phyloP scores from a whole-genome alignment of 2,888 invertebrate species.

The Nephrotoma flavescens region DNA sequence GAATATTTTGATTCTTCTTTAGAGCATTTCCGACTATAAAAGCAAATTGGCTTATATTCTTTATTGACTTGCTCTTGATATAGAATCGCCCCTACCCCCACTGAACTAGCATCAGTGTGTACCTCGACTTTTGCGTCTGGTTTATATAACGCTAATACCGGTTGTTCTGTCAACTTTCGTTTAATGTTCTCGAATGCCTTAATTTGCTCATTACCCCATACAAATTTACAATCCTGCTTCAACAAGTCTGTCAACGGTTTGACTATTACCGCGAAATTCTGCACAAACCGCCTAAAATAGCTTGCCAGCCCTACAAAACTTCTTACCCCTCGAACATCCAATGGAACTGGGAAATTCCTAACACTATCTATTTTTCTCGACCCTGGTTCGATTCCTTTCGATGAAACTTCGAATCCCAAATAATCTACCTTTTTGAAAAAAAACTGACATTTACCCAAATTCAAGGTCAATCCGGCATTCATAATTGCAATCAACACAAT shows the following conservation, averaged over 20 bases:
- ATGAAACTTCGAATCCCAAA: conserved; percentile 12
- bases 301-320: conserved; percentile 2
- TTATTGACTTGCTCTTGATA: background rate
- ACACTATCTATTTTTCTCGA: conserved; percentile 10
- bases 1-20: conserved; percentile 5
- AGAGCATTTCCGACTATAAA: conserved; percentile 6
- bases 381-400: conserved; percentile 11
- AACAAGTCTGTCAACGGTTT: conserved; percentile 3
- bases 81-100: conserved; percentile 3
- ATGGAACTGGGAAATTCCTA: conserved; percentile 10
- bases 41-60: background rate
- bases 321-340: conserved; percentile 7
- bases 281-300: conserved; percentile 2
- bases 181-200: background rate
- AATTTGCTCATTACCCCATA: background rate
- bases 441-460: conserved; percentile 13
- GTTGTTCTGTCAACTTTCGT: background rate
- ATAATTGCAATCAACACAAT: background rate
- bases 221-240: background rate
- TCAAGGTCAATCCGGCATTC: conserved; percentile 5
- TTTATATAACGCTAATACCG: conserved; percentile 8
- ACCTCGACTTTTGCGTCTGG: conserved; percentile 5
- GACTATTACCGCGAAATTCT: background rate
- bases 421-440: conserved; percentile 13
- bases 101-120: conserved; percentile 6